Evolutionary conservation across 2,888 invertebrate species (phyloP), one percentile per base, ranked within the genome.

Genomic region (Morpho deidamia): DNA sequence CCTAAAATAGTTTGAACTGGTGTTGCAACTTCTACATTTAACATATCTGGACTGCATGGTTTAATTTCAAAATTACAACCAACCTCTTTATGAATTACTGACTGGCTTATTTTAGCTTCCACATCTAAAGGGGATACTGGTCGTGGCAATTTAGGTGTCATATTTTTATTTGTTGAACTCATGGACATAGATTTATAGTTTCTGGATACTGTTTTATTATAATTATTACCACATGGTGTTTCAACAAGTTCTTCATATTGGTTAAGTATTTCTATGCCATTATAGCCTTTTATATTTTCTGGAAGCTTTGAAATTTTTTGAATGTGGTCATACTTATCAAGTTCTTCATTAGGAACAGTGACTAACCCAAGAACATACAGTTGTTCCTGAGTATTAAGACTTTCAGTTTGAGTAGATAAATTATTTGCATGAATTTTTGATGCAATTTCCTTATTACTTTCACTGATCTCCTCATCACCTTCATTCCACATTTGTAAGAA

Each of bases 401-500:
- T 55, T 53, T 75, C 75, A 68, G 71, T 71, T 47, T 70, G 65
- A 59, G 66, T 75, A 40, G 64, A 32, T 55, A 68, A 66, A 62
- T 65, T 74, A 54, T 60, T 74, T 44, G 58, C 56, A 38, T 68
- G 66, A 58, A 68, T 63, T 63, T 75, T 70, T 52, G 62, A 47
- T 53, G 62, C 47, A 42, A 64, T 64, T 63, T 81, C 78, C 67
- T 81, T 84, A 58, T 59, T 68, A 60, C 70, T 76, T 56, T 78
- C 76, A 62, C 65, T 66, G 58, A 70, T 70, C 65, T 86, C 90
- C 50, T 90, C 90, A 69, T 88, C 89, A 43, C 85, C 90, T 72
- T 90, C 90, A 81, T 82, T 89, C 90, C 90, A 90, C 81, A 82
- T 88, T 78, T 86, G 82, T 44, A 90, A 70, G 72, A 85, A 90